phyloP scores from a whole-genome alignment of 2,797 vertebrate species.

The Takifugu ocellatus region DNA sequence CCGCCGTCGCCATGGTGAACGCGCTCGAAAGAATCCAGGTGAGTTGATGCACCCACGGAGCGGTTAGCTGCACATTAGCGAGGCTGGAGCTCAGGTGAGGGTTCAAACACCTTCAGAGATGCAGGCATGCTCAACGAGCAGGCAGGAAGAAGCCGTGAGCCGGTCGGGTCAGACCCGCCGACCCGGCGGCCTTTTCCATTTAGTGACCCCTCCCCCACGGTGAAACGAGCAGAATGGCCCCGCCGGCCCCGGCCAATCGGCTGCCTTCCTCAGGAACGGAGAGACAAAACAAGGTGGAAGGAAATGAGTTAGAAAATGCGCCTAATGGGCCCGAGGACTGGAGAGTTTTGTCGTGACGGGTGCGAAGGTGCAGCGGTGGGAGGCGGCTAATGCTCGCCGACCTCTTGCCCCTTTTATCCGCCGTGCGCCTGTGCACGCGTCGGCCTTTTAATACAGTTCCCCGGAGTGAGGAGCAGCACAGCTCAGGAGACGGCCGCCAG shows the following conservation, averaged over 20 bases:
- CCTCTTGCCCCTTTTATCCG: slow-evolving; percentile 28
- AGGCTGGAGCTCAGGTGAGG: slow-evolving; percentile 12
- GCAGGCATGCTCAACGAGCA: not conserved
- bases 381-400: slow-evolving; percentile 10
- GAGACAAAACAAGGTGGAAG: slow-evolving; percentile 21
- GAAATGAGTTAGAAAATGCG: slow-evolving; percentile 20
- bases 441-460: slow-evolving; percentile 50
- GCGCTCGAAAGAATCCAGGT: no score
- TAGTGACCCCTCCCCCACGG: slow-evolving; percentile 51
- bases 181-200: slow-evolving; percentile 58
- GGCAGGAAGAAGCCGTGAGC: slow-evolving; percentile 24
- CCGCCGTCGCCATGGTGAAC: no score
- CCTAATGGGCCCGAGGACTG: slow-evolving; percentile 13
- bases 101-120: slow-evolving; percentile 9
- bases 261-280: slow-evolving; percentile 13
- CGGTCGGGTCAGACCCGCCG: slow-evolving; percentile 36
- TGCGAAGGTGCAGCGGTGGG: slow-evolving; percentile 1
- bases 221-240: slow-evolving; percentile 55
- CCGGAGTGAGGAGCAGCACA: slow-evolving; percentile 31
- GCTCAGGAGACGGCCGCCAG: slow-evolving; percentile 46
- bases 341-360: slow-evolving; percentile 18
- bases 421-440: slow-evolving; percentile 17
- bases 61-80: no score
- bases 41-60: no score
- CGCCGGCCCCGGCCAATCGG: slow-evolving; percentile 16